Evolutionary conservation across 1,140 invertebrate species (phyloP), one percentile per base, ranked within the genome.

Genomic region (Drosophila takahashii): DNA sequence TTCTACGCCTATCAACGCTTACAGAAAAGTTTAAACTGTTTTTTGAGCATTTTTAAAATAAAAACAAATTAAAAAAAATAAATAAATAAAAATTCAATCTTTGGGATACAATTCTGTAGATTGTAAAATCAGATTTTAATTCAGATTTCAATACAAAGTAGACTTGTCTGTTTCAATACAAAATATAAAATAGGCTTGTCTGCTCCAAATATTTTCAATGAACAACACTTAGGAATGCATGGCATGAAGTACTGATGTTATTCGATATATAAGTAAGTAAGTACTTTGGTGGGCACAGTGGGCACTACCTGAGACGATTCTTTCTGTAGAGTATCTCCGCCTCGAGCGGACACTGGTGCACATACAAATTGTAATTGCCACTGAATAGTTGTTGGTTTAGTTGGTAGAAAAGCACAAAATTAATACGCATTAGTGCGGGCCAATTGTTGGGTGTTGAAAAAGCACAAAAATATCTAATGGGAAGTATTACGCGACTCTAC

Each of bases 331-430:
- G 86, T 80, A 92, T 79, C 77, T 92, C 89, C 67, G 91, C 92
- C 76, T 92, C 83, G 73, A 92, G 79, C 74, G 92, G 92, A 84
- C 90, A 92, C 67, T 92, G 90, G 64, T 92, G 84, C 48, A 92
- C 90, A 79, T 73, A 75, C 60, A 91, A 77, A 81, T 80, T 90
- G 87, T 91, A 92, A 77, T 90, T 81, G 71, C 64, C 92, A 76
- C 92, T 92, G 84, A 74, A 59, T 53, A 70, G 41, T 45, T 36
- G 45, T 57, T 56, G 45, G 54, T 77, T 79, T 62, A 53, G 62
- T 71, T 58, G 57, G 58, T 70, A 76, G 67, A 69, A 45, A 90
- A 89, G 85, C 80, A 81, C 66, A 85, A 81, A 81, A 79, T 80
- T 85, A 79, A 79, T 56, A 70, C 56, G 79, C 73, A 89, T 90